Conservation (phyloP, 2,888 invertebrate genomes). For the Eupithecia subumbrata region DNA sequence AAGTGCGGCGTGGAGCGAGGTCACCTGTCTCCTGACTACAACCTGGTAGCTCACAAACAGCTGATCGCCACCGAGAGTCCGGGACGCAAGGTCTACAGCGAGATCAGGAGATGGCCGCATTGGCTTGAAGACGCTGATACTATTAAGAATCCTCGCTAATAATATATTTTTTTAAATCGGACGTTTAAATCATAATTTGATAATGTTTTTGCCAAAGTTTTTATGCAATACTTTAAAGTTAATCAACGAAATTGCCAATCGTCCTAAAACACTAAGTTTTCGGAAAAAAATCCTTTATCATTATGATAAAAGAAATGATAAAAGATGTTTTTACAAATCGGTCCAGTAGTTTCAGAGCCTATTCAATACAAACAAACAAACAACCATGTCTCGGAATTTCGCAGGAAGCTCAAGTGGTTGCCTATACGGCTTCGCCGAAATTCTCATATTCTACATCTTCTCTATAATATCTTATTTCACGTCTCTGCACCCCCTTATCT, state of each 20-base stretch:
- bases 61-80: constrained; percentile 72
- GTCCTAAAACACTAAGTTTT: too few relatives aligned
- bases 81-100: constrained; percentile 71
- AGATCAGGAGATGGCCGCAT: constrained; percentile 76
- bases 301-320: too few relatives aligned
- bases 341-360: too few relatives aligned
- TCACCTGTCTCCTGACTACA: constrained; percentile 82
- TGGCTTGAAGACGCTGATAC: constrained; percentile 65
- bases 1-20: constrained; percentile 84
- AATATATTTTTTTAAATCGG: background rate
- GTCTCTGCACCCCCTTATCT: too few relatives aligned
- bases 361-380: too few relatives aligned
- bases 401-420: too few relatives aligned
- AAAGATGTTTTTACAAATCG: too few relatives aligned
- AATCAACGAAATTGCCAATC: background rate
- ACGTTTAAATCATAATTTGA: background rate
- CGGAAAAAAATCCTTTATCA: too few relatives aligned
- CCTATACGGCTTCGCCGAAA: too few relatives aligned
- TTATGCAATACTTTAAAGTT: background rate
- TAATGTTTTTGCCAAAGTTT: background rate
- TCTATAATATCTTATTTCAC: too few relatives aligned
- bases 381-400: too few relatives aligned
- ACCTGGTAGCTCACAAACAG: constrained; percentile 85
- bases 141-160: constrained; percentile 48
- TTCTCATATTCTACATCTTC: too few relatives aligned